phyloP scores from a whole-genome alignment of 2,113 vertebrate species.

The Pangasianodon gigas region DNA sequence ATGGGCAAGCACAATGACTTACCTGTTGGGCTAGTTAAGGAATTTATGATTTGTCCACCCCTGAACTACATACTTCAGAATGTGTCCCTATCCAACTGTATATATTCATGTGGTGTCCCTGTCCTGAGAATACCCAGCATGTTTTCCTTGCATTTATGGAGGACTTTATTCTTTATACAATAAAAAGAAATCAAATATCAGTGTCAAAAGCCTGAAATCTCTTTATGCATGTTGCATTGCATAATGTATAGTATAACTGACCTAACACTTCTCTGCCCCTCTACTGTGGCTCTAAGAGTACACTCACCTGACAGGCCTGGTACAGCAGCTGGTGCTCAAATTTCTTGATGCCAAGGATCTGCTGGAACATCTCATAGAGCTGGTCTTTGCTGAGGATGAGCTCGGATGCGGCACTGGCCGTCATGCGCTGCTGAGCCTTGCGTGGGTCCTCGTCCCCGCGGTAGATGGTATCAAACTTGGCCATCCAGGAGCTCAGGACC shows the following conservation, averaged over 20 bases:
- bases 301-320: slow-evolving; percentile 94
- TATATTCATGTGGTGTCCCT: not conserved
- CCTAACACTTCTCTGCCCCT: not conserved
- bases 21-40: not conserved
- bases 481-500: slow-evolving; percentile 98
- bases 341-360: slow-evolving; percentile 97
- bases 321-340: slow-evolving; percentile 98
- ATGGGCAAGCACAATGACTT: not conserved
- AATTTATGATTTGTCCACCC: not conserved
- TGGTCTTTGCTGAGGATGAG: slow-evolving; percentile 99
- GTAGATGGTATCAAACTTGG: slow-evolving; percentile 98
- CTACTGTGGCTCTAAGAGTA: not conserved
- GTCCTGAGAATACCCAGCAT: slow-evolving; percentile 4
- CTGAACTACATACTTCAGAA: not conserved
- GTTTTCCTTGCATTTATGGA: not conserved
- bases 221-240: not conserved
- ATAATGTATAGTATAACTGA: not conserved
- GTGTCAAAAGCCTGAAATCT: not conserved
- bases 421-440: slow-evolving; percentile 98
- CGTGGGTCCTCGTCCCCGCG: slow-evolving; percentile 95
- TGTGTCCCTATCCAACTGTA: not conserved
- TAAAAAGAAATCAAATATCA: not conserved
- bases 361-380: slow-evolving; percentile 99
- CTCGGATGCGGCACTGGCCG: slow-evolving; percentile 93
- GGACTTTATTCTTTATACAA: not conserved